These are phyloP conservation scores for Naso thynnoides DNA, from an alignment of 2,797 vertebrate species.

Conservation along the genomic window DNA sequence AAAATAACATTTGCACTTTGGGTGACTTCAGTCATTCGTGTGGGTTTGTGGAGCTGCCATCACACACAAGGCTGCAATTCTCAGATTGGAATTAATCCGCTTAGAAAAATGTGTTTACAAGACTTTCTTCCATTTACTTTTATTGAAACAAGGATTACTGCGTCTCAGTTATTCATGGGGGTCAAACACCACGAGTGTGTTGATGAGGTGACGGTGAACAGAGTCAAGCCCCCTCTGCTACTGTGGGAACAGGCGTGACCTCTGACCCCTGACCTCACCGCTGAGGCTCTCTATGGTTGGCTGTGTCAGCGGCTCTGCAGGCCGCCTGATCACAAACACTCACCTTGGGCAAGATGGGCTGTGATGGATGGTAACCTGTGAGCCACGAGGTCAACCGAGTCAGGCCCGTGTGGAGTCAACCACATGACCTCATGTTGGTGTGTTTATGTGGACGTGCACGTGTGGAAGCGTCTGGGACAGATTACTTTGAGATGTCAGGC, in stretches of 20 bases:
- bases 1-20: slow-evolving; percentile 62
- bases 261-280: slow-evolving; percentile 62
- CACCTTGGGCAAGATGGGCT: slow-evolving; percentile 70
- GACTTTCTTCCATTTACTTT: slow-evolving; percentile 32
- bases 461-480: background rate
- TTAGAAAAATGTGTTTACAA: slow-evolving; percentile 39
- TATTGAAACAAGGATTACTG: slow-evolving; percentile 31
- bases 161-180: slow-evolving; percentile 31
- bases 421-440: slow-evolving; percentile 33
- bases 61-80: background rate
- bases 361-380: slow-evolving; percentile 69
- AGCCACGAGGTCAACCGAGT: slow-evolving; percentile 59
- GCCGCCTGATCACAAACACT: slow-evolving; percentile 75
- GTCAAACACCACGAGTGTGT: slow-evolving; percentile 42
- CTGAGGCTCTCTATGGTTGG: slow-evolving; percentile 49
- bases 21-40: slow-evolving; percentile 38
- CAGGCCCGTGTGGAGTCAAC: slow-evolving; percentile 39
- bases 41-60: slow-evolving; percentile 16
- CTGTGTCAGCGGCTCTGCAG: slow-evolving; percentile 51
- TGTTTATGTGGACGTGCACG: slow-evolving; percentile 34
- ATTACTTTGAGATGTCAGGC: too few relatives aligned
- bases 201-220: slow-evolving; percentile 78
- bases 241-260: slow-evolving; percentile 80
- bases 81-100: slow-evolving; percentile 29
- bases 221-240: slow-evolving; percentile 69